Percentiles rank a stretch among this genome's conserved stretches.
These are phyloP conservation scores for Anthophora plumipes DNA, from an alignment of 2,888 invertebrate genomes.

Conservation along the genomic window DNA sequence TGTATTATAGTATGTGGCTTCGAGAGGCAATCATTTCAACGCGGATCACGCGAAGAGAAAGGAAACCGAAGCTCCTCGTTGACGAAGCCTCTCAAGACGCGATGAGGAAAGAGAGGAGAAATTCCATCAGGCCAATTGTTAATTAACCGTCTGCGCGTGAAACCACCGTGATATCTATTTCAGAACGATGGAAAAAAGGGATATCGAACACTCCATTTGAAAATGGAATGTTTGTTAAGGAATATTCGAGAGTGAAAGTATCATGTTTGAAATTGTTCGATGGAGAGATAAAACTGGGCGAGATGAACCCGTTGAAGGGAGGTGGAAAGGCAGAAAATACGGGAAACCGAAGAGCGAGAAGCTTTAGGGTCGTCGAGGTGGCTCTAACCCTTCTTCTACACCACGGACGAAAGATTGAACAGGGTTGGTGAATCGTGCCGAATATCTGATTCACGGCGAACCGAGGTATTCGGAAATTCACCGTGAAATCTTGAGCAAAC, in stretches of 20 bases:
- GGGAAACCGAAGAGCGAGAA: slow-evolving; percentile 3
- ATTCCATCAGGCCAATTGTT: slow-evolving; percentile 20
- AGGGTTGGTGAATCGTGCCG: slow-evolving; percentile 63
- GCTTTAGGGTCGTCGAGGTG: neutral
- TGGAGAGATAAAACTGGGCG: neutral
- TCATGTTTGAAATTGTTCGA: neutral
- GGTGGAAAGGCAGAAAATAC: neutral
- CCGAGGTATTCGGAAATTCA: slow-evolving; percentile 73
- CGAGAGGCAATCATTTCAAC: slow-evolving; percentile 17
- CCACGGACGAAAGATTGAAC: slow-evolving; percentile 48
- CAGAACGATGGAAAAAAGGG: neutral
- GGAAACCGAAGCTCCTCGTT: slow-evolving; percentile 14
- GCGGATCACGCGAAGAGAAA: slow-evolving; percentile 4
- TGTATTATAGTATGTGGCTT: neutral
- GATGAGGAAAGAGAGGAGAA: neutral
- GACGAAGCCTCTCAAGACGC: slow-evolving; percentile 5
- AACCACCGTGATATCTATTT: slow-evolving; percentile 9
- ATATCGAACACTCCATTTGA: neutral
- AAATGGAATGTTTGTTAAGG: slow-evolving; percentile 10
- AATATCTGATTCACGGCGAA: slow-evolving; percentile 48
- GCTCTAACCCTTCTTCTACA: neutral
- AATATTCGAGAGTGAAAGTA: neutral
- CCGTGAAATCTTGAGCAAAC: slow-evolving; percentile 80
- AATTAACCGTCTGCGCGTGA: slow-evolving; percentile 12
- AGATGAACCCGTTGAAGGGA: slow-evolving; percentile 14